Evolutionary conservation across 1,140 invertebrate species (phyloP), one percentile per base, ranked within the genome.

Genomic region (Drosophila orena): DNA sequence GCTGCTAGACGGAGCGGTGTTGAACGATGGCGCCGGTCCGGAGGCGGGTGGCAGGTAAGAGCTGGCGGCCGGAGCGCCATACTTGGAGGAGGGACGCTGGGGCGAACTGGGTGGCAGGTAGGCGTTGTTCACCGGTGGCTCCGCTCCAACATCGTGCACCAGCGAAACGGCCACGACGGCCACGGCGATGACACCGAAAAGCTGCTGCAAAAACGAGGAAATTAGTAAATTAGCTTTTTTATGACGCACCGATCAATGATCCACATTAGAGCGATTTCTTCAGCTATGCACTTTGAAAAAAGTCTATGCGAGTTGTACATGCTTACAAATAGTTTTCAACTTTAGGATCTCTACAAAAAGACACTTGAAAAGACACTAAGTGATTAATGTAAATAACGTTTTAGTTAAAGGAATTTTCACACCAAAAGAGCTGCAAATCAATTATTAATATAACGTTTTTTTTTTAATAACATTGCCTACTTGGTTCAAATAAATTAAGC

Each of bases 1-100:
- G 54, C 92, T 91, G 42, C 91, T 93, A 46, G 93, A 93, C 1
- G 93, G 93, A 22, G 92, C 93, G 17, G 90, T 54, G 64, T 79
- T 80, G 79, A 90, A 73, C 53, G 91, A 75, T 4, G 77, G 90
- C 5, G 92, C 91, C 6, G 91, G 92, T 2, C 92, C 90, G 1
- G 91, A 91, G 20, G 92, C 90, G 10, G 92, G 91, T 14, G 91
- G 91, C 60, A 92, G 52, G 49, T 92, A 92, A 1, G 90, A 91
- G 58, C 75, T 92, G 24, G 74, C 53, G 3, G 90, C 84, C 0
- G 90, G 78, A 1, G 89, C 77, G 24, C 77, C 85, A 34, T 91
- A 88, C 40, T 81, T 88, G 38, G 75, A 74, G 0, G 83, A 71
- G 1, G 83, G 81, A 12, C 81, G 42, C n/a, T 59, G 72, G 17